These are phyloP conservation scores for Passerina amoena DNA, from an alignment of 2,113 vertebrate species.

Conservation along the genomic window DNA sequence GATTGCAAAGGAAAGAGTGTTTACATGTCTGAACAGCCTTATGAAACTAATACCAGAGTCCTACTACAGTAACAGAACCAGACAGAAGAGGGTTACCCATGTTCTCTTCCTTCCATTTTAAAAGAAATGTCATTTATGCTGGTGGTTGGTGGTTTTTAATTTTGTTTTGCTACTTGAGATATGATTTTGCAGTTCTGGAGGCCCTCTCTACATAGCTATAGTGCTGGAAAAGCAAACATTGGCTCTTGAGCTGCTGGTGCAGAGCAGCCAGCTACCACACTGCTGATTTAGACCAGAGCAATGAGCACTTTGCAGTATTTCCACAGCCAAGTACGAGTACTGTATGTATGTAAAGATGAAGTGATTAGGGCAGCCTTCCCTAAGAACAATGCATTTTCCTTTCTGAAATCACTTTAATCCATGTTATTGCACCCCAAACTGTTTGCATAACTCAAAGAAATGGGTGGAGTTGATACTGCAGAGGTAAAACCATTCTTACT, in stretches of 20 bases:
- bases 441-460: not conserved
- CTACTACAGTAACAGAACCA: not conserved
- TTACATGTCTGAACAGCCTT: not conserved
- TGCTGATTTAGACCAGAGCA: not conserved
- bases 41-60: not conserved
- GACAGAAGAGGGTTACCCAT: not conserved
- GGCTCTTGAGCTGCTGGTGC: not conserved
- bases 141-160: accelerated
- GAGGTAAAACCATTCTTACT: not conserved
- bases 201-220: not conserved
- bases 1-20: not conserved
- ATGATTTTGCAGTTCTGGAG: not conserved
- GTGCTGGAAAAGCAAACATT: not conserved
- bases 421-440: not conserved
- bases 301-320: not conserved
- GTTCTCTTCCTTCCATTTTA: not conserved
- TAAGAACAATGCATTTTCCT: not conserved
- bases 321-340: not conserved
- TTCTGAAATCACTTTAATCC: not conserved
- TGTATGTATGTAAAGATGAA: not conserved
- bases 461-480: not conserved
- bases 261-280: not conserved
- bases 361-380: not conserved
- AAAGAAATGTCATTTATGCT: not conserved
- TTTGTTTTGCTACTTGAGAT: not conserved